Percentiles rank a stretch among this genome's conserved stretches.
phyloP scores from a whole-genome alignment of 2,797 vertebrate genomes.

The Channallabes apus region DNA sequence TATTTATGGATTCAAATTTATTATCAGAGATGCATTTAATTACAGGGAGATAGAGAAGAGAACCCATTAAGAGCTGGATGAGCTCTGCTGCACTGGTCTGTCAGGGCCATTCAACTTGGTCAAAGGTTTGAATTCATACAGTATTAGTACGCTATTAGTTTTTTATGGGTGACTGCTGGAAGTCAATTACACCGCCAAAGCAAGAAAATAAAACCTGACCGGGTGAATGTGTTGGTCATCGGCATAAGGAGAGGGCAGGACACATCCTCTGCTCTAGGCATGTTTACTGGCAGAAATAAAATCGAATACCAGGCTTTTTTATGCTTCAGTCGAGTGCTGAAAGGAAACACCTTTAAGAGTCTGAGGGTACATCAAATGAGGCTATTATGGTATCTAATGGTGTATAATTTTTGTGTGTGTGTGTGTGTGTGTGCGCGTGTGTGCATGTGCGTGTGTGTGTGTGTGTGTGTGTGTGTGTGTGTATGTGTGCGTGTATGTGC shows the following conservation, averaged over 20 bases:
- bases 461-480: background rate
- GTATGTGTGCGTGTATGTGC: background rate
- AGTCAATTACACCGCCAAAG: constrained; percentile 77
- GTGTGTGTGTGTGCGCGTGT: background rate
- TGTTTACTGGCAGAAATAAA: constrained; percentile 50
- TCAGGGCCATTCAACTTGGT: constrained; percentile 61
- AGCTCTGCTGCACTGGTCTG: constrained; percentile 60
- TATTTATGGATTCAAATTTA: constrained; percentile 68
- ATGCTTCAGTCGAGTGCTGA: constrained; percentile 23
- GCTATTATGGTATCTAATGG: constrained; percentile 14
- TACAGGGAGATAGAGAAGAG: constrained; percentile 51
- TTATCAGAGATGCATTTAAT: constrained; percentile 69
- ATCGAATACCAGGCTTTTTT: constrained; percentile 28
- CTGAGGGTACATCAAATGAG: constrained; percentile 16
- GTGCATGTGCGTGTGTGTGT: no score
- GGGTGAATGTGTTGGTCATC: constrained; percentile 60
- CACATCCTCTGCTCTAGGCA: constrained; percentile 25
- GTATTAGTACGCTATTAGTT: constrained; percentile 79
- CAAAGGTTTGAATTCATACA: constrained; percentile 69
- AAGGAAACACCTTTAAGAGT: constrained; percentile 24
- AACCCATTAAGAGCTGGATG: constrained; percentile 58
- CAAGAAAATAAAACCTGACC: constrained; percentile 77
- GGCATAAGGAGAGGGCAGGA: constrained; percentile 41
- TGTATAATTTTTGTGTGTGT: constrained; percentile 9
- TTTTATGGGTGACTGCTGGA: constrained; percentile 74